phyloP scores from a whole-genome alignment of 2,888 invertebrate species.

The Argyra leucocephala region DNA sequence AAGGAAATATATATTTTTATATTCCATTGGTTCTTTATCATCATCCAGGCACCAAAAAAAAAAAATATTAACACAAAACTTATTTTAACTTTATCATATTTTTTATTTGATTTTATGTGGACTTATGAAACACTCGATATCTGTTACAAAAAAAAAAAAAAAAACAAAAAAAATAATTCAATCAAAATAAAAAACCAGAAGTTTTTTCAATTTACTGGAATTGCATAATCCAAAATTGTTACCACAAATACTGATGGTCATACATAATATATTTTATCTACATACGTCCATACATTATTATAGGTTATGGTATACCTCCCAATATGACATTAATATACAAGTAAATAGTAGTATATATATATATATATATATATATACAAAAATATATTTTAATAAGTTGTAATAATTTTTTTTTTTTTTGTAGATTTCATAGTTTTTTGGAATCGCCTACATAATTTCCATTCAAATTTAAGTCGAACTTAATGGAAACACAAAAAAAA shows the following conservation, averaged over 20 bases:
- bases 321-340: background rate
- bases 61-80: no score
- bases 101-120: no score
- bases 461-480: background rate
- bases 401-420: background rate
- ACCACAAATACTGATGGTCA: background rate
- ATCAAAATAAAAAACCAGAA: background rate
- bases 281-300: background rate
- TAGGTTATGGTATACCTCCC: background rate
- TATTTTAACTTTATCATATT: no score
- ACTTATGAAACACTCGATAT: no score
- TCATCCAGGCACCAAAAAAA: no score
- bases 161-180: background rate
- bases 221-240: background rate
- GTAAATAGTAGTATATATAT: no score
- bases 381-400: background rate
- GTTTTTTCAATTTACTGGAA: background rate
- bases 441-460: background rate
- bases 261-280: background rate
- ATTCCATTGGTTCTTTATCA: no score
- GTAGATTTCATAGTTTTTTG: background rate
- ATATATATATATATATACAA: background rate
- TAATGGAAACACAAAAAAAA: background rate
- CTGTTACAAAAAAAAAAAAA: background rate
- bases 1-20: no score